A percentile compares a stretch with the other conserved stretches of the same genome.
phyloP scores from a whole-genome alignment of 30 jellyfish, hydroid and myxozoan species.

The Turritopsis dohrnii region DNA sequence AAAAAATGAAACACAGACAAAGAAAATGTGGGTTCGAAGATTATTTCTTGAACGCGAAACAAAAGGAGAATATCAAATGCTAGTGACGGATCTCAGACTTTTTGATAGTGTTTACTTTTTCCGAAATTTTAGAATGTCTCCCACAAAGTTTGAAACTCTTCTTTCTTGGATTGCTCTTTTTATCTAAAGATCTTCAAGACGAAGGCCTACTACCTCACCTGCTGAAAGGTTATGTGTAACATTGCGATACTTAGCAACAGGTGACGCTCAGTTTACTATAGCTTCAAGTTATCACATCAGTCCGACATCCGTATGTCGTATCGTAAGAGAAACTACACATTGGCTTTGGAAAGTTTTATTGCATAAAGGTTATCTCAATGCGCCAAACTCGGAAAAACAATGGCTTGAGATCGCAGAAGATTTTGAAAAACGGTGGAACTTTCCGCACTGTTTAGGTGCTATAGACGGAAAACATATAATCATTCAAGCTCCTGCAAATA shows the following conservation, averaged over 20 bases:
- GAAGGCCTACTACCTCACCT: not conserved
- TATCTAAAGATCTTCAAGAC: not conserved
- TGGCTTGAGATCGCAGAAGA: not conserved
- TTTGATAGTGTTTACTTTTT: not conserved
- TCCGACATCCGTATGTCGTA: conserved; percentile 20
- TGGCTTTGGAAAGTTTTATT: conserved; percentile 15
- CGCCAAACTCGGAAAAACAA: not conserved
- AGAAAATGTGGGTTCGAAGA: not conserved
- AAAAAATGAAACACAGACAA: no score
- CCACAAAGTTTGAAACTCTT: not conserved
- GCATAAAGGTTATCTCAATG: conserved; percentile 12
- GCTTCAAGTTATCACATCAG: conserved; percentile 31
- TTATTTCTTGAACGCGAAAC: not conserved
- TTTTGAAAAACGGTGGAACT: conserved; percentile 17
- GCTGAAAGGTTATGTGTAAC: not conserved
- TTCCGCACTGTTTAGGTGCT: conserved; percentile 35
- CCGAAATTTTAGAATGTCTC: not conserved
- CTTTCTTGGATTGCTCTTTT: not conserved
- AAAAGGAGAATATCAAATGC: not conserved
- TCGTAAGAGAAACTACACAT: not conserved
- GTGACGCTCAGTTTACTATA: conserved; percentile 34
- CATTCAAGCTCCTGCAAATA: conserved; percentile 38
- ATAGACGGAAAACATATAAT: conserved; percentile 32
- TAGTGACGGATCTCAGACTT: not conserved
- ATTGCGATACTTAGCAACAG: conserved; percentile 17